Percentiles rank a stretch among this genome's conserved stretches.
phyloP scores from a whole-genome alignment of 2,888 invertebrate genomes.

The Hirtodrosophila confusa region DNA sequence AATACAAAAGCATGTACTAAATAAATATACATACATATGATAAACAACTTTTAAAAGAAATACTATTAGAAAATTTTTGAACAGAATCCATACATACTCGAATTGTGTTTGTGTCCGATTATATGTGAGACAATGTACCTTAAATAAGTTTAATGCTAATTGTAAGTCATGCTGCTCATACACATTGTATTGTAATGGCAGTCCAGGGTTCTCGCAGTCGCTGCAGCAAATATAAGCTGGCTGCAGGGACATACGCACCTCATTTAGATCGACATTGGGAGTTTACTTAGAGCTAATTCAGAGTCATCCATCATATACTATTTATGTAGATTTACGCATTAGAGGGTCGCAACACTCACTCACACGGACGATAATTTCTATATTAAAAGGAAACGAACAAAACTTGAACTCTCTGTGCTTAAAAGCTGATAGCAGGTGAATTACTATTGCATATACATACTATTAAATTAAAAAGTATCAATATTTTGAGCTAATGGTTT shows the following conservation, averaged over 20 bases:
- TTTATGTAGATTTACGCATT: slow-evolving; percentile 44
- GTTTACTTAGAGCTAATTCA: slow-evolving; percentile 57
- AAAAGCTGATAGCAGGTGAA: slow-evolving; percentile 30
- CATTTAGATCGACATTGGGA: slow-evolving; percentile 71
- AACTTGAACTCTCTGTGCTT: slow-evolving; percentile 20
- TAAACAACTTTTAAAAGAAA: slow-evolving; percentile 37
- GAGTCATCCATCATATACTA: slow-evolving; percentile 38
- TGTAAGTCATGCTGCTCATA: slow-evolving; percentile 80
- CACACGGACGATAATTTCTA: slow-evolving; percentile 26
- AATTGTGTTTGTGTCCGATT: slow-evolving; percentile 48
- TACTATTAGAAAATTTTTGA: slow-evolving; percentile 54
- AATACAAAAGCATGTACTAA: slow-evolving; percentile 37
- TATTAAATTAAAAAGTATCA: slow-evolving; percentile 25
- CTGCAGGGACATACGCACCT: slow-evolving; percentile 60
- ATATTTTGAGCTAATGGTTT: slow-evolving; percentile 29
- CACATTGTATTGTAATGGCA: slow-evolving; percentile 74
- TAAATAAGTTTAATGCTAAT: slow-evolving; percentile 72
- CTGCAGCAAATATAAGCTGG: slow-evolving; percentile 42
- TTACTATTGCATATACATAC: slow-evolving; percentile 38
- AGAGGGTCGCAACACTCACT: slow-evolving; percentile 17
- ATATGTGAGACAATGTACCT: slow-evolving; percentile 67
- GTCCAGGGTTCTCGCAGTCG: slow-evolving; percentile 53
- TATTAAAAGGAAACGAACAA: slow-evolving; percentile 18
- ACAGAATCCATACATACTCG: slow-evolving; percentile 42
- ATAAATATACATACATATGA: slow-evolving; percentile 43